Evolutionary conservation across 2,113 vertebrate genomes (phyloP).

Genomic region (Gavialis gangeticus): DNA sequence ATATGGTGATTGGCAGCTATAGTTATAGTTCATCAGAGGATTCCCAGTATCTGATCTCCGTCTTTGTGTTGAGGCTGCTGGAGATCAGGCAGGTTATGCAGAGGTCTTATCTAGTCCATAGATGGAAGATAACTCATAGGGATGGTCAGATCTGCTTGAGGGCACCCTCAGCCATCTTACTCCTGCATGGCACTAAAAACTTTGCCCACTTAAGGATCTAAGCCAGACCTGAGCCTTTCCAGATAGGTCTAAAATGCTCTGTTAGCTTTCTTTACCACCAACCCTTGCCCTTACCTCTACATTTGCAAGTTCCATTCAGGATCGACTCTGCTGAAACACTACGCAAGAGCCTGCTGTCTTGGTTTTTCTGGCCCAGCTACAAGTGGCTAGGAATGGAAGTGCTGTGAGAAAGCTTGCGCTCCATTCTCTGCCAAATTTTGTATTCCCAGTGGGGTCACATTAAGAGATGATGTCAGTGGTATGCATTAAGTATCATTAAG

Average conservation of each 20-base stretch:
- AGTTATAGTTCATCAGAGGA: background rate
- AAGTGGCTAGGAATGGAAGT: background rate
- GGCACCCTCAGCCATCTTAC: background rate
- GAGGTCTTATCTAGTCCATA: background rate
- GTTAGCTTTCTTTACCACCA: background rate
- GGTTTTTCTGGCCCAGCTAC: background rate
- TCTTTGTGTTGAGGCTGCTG: constrained; percentile 24
- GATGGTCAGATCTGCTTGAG: background rate
- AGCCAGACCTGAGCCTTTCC: background rate
- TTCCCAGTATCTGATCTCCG: background rate
- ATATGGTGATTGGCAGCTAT: background rate
- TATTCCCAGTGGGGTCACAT: background rate
- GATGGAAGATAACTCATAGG: background rate
- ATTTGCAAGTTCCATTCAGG: background rate
- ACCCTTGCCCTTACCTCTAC: background rate
- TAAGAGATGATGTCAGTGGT: background rate
- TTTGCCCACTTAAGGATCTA: background rate
- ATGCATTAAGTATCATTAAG: background rate
- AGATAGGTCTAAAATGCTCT: background rate
- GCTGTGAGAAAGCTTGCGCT: background rate
- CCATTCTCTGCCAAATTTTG: background rate
- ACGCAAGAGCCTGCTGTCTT: background rate
- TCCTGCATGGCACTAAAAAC: background rate
- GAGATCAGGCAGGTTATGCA: background rate
- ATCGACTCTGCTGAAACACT: background rate